Base-by-base conservation (phyloP, 2,888 invertebrate genomes). In the Gastracanthus pulcherrimus region DNA sequence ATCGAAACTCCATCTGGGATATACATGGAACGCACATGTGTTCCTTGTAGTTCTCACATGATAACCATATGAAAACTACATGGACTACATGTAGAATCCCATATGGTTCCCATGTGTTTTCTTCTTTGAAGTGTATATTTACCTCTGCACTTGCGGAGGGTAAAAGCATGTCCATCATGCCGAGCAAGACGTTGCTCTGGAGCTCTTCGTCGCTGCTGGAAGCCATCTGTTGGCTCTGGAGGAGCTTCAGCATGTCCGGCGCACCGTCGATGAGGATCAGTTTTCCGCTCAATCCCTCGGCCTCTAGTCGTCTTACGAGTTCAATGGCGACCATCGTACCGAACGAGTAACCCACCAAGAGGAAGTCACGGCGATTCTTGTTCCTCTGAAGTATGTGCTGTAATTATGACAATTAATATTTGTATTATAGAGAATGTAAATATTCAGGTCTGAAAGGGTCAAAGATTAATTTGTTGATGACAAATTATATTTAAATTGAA, bases 261-360 rank as follows among this genome's bases (percentile, higher is more conserved):
- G 96, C 93, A 16, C 98, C 98, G 89, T 98, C 98, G 71, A 99
- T 93, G 16, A 97, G 93, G 86, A 96, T 92, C 1, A 96, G 86
- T 55, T 93, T 92, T 3, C 96, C 96, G n/a, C 88, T 92, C 76
- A 93, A 92, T 84, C 96, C 96, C 86, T 93, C 92, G 9, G 91
- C 92, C 90, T 97, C 97, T 48, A 98, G 92, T 87, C 94, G 93
- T 9, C 94, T 92, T 2, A 95, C 96, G 81, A 98, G 92, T 89
- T 98, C 96, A 77, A 98, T 91, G 0, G 96, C 95, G 29, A 98
- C 93, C 31, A 96, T 91, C 0, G 95, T 93, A 64, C 99, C 99
- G 88, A 95, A 98, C 19, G 98, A 99, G 92, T 99, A 98, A 0
- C 96, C 98, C 16, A 96, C 94, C 0, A 99, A 89, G 79, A 94